Evolutionary conservation across 2,797 vertebrate genomes (phyloP).

Genomic region (Sebastes melanostomus): DNA sequence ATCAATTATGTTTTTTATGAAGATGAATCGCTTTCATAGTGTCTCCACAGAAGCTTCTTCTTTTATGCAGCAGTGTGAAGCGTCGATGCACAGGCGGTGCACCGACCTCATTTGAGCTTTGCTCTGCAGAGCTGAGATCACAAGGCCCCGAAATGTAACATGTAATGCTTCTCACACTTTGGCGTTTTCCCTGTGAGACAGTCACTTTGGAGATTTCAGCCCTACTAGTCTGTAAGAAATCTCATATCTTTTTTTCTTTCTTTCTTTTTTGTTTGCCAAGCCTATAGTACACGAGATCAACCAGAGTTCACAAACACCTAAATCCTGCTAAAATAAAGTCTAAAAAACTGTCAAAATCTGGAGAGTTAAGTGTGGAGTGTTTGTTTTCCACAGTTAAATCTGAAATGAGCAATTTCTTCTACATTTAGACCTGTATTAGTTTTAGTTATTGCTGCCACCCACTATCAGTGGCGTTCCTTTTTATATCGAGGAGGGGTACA

Average conservation of each 20-base stretch:
- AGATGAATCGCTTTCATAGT: constrained; percentile 61
- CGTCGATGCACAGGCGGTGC: constrained; percentile 8
- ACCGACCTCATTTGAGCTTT: constrained; percentile 52
- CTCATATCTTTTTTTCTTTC: neutral
- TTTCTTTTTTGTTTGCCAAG: neutral
- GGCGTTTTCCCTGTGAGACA: constrained; percentile 8
- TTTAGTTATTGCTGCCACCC: constrained; percentile 59
- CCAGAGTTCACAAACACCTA: constrained; percentile 27
- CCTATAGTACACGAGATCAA: neutral
- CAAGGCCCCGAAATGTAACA: constrained; percentile 33
- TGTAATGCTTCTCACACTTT: constrained; percentile 12
- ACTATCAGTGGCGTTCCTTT: constrained; percentile 54
- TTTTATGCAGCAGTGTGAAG: constrained; percentile 41
- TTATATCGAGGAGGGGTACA: constrained; percentile 47
- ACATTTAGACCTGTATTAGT: constrained; percentile 45
- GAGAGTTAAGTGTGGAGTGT: constrained; percentile 8
- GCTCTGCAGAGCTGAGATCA: constrained; percentile 51
- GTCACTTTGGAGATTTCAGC: constrained; percentile 28
- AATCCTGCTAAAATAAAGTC: constrained; percentile 50
- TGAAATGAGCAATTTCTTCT: constrained; percentile 55
- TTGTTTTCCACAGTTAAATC: constrained; percentile 37
- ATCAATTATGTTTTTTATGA: constrained; percentile 55
- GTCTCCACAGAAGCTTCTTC: constrained; percentile 29
- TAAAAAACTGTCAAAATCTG: constrained; percentile 48
- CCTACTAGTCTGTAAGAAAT: constrained; percentile 26